Percentiles rank a stretch among this genome's conserved stretches.
Evolutionary conservation across 64 coral and sea anemone genomes (phyloP).

Genomic region (Montipora cactus): DNA sequence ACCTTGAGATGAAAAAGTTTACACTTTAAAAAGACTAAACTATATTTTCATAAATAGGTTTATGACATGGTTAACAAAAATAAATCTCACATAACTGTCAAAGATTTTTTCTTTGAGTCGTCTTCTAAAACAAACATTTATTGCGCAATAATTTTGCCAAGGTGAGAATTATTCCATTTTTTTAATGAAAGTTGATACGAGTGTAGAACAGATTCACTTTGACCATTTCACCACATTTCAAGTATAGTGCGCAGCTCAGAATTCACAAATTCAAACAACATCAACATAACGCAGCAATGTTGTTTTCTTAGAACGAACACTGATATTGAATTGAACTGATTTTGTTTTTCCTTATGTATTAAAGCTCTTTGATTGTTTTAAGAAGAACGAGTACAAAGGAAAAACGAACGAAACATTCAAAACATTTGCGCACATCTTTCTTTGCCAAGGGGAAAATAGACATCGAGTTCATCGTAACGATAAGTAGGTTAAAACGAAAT

Average conservation of each 20-base stretch:
- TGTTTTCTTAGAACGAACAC: not conserved
- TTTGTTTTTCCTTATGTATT: not conserved
- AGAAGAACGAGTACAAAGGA: not conserved
- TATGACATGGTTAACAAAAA: too few species aligned
- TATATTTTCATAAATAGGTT: too few species aligned
- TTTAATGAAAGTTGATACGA: not conserved
- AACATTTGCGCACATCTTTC: conserved; percentile 2
- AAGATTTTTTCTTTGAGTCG: not conserved
- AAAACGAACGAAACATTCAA: conserved; percentile 2
- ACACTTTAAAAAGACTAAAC: too few species aligned
- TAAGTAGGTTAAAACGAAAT: not conserved
- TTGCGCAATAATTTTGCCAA: conserved; percentile 19
- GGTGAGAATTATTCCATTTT: conserved; percentile 1
- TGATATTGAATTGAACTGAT: not conserved
- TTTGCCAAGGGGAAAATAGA: not conserved
- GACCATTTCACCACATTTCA: not conserved
- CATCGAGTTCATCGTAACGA: too few species aligned
- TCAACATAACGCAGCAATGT: not conserved
- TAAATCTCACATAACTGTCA: too few species aligned
- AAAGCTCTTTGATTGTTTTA: not conserved
- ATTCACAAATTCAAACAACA: not conserved
- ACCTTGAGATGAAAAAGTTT: too few species aligned
- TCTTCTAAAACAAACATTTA: not conserved
- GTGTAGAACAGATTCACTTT: not conserved
- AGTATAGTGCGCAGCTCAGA: not conserved